Evolutionary conservation across 2,888 invertebrate species (phyloP).

Genomic region (Thymelicus acteon): DNA sequence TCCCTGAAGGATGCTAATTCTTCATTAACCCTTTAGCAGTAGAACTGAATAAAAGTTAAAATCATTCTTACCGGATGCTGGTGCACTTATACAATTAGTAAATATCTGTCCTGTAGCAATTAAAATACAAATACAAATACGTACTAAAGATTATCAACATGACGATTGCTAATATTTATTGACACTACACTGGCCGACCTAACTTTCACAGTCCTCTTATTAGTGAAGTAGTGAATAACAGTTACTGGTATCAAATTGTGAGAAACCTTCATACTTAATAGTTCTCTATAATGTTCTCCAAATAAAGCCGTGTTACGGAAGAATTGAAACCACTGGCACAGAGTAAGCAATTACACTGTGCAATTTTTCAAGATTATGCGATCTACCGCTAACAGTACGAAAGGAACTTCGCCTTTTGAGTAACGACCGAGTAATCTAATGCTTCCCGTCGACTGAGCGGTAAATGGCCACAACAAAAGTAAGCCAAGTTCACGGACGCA

Average conservation of each 20-base stretch:
- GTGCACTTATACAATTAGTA: no score
- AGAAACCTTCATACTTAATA: no score
- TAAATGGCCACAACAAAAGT: conserved; percentile 49
- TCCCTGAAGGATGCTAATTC: not conserved
- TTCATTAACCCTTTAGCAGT: not conserved
- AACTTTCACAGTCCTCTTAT: not conserved
- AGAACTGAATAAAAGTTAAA: no score
- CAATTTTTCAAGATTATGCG: conserved; percentile 12
- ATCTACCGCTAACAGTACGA: not conserved
- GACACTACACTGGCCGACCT: no score
- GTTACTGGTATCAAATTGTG: no score
- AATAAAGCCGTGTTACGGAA: not conserved
- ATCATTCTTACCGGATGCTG: no score
- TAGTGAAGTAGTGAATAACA: no score
- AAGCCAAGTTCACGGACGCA: conserved; percentile 62
- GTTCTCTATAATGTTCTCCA: no score
- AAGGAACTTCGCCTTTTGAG: conserved; percentile 57
- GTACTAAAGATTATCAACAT: no score
- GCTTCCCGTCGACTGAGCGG: conserved; percentile 66
- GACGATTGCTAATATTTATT: no score
- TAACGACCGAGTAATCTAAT: conserved; percentile 68
- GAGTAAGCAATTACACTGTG: not conserved
- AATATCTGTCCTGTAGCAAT: no score
- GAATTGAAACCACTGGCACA: not conserved
- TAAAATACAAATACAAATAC: no score